Evolutionary conservation across 2,113 vertebrate genomes (phyloP).

Genomic region (Corythaixoides concolor): DNA sequence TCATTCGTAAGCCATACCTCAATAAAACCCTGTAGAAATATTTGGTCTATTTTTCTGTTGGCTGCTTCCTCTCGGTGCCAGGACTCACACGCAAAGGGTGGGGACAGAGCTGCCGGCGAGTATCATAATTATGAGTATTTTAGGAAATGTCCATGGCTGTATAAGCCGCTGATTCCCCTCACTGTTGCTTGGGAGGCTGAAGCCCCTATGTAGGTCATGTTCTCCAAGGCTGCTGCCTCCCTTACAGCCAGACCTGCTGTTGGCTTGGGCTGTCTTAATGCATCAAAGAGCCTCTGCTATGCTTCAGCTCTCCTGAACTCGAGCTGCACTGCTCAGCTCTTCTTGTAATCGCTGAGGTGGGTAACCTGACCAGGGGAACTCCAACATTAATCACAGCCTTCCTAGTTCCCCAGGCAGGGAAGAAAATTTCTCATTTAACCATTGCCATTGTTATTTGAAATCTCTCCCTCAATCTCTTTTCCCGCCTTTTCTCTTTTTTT

Average conservation of each 20-base stretch:
- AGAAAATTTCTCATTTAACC: background rate
- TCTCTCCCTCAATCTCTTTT: background rate
- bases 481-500: background rate
- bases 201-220: slow-evolving; percentile 62
- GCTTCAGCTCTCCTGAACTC: slow-evolving; percentile 48
- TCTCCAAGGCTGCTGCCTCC: slow-evolving; percentile 41
- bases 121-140: background rate
- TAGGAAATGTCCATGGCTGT: slow-evolving; percentile 1
- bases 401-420: background rate
- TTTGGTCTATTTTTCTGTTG: background rate
- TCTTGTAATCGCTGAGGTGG: slow-evolving; percentile 44
- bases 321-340: slow-evolving; percentile 3
- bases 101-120: background rate
- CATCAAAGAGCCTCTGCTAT: slow-evolving; percentile 31
- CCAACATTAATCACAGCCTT: background rate
- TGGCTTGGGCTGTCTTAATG: slow-evolving; percentile 49
- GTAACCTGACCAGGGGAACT: slow-evolving; percentile 18
- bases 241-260: slow-evolving; percentile 51
- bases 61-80: background rate
- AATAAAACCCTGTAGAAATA: slow-evolving; percentile 5
- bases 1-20: slow-evolving; percentile 1
- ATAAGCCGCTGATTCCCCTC: slow-evolving; percentile 22
- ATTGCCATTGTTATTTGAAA: background rate
- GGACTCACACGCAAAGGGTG: background rate
- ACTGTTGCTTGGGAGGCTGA: slow-evolving; percentile 34